Evolutionary conservation across 2,113 vertebrate species (phyloP).

Genomic region (Zosterops lateralis): DNA sequence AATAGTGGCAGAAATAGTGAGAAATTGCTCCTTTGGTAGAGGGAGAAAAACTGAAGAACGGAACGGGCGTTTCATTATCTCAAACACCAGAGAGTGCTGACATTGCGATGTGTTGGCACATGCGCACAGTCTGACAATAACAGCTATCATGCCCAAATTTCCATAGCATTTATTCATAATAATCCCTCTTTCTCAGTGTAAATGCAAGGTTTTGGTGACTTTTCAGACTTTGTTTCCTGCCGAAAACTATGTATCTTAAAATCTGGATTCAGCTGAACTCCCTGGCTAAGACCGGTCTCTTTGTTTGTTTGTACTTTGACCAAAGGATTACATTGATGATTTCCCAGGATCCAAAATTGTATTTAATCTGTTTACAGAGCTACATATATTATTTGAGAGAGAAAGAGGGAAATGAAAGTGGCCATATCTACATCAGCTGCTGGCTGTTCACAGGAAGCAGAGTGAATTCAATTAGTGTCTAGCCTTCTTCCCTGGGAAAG

Average conservation of each 20-base stretch:
- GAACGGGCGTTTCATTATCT: background rate
- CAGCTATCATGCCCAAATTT: background rate
- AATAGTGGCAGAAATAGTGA: slow-evolving; percentile 1
- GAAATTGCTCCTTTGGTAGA: background rate
- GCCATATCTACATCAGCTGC: background rate
- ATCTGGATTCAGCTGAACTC: background rate
- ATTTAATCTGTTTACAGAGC: background rate
- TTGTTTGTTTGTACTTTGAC: background rate
- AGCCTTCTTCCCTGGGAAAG: background rate
- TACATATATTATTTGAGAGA: background rate
- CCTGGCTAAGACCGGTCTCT: background rate
- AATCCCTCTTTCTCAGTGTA: background rate
- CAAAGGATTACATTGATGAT: background rate
- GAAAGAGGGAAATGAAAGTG: slow-evolving; percentile 30
- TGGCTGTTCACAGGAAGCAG: background rate
- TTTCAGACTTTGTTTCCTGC: background rate
- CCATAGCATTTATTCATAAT: background rate
- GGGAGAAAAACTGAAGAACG: background rate
- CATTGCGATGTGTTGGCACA: background rate
- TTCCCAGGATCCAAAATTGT: background rate
- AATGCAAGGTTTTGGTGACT: background rate
- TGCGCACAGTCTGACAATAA: background rate
- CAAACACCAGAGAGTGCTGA: background rate
- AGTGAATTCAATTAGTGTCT: background rate
- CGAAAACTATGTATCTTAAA: background rate